A percentile compares a stretch with the other conserved stretches of the same genome.
These are phyloP conservation scores for Arion vulgaris DNA, from an alignment of 1,140 invertebrate genomes.

Conservation along the genomic window DNA sequence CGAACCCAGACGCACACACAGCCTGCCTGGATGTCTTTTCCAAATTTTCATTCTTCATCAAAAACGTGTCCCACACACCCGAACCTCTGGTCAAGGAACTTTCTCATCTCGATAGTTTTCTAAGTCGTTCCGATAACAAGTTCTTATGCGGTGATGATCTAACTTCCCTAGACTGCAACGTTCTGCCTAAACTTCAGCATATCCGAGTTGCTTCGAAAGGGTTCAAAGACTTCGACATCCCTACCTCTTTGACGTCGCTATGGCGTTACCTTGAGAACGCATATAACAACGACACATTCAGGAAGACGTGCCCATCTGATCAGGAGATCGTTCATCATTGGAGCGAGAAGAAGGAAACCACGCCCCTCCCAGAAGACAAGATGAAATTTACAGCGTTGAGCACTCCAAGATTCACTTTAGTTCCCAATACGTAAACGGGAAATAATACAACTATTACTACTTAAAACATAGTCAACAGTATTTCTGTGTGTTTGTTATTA, in stretches of 20 bases:
- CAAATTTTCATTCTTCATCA: constrained; percentile 78
- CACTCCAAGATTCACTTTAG: constrained; percentile 58
- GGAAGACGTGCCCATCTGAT: constrained; percentile 78
- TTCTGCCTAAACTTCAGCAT: constrained; percentile 78
- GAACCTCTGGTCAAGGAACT: constrained; percentile 69
- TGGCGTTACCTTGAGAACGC: constrained; percentile 79
- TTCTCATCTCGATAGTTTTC: constrained; percentile 38
- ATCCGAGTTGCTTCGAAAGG: constrained; percentile 76
- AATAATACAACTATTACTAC: no score
- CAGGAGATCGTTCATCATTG: constrained; percentile 78
- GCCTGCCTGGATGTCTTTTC: constrained; percentile 76
- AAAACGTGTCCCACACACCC: constrained; percentile 74
- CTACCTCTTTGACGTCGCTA: constrained; percentile 74
- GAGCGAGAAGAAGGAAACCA: constrained; percentile 75
- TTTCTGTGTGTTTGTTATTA: no score
- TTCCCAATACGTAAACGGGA: neutral
- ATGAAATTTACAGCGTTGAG: constrained; percentile 57
- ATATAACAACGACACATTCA: constrained; percentile 76
- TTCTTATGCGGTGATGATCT: constrained; percentile 74
- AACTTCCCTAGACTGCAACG: constrained; percentile 76
- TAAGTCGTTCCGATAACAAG: constrained; percentile 49
- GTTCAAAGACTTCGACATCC: constrained; percentile 77
- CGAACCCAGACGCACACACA: constrained; percentile 73
- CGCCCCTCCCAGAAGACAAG: constrained; percentile 64
- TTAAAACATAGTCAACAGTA: no score